Evolutionary conservation across 2,797 vertebrate genomes (phyloP), one percentile per base, ranked within the genome.

Genomic region (Sebastes minor): DNA sequence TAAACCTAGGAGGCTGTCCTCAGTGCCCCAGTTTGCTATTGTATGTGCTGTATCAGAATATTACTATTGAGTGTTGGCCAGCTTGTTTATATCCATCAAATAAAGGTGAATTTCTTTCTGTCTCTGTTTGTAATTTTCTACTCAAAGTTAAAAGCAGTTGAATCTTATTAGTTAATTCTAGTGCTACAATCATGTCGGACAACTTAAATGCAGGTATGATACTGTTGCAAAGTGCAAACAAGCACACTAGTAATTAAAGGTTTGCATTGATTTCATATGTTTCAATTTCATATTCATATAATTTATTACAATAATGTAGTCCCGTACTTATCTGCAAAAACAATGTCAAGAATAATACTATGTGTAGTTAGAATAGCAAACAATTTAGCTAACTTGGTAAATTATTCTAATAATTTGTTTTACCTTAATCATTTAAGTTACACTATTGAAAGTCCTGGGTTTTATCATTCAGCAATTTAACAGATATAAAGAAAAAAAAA

Each of bases 31-130:
- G 92, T 95, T 95, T 95, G 94, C 93, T 96, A 94, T 95, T 94
- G 94, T 96, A 93, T 93, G 95, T 96, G 94, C 90, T 97, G 96
- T 98, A 97, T 95, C 96, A 96, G 95, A 96, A 97, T 97, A 97
- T 97, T 95, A 97, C 95, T 95, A 94, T 90, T 97, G 97, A 96
- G 96, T 98, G 97, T 97, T 96, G 96, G 96, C 96, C 96, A 96
- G 97, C 97, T 98, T 96, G 96, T 99, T 99, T 99, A 97, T 99
- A 99, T 97, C 96, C 97, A 99, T 97, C 96, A 96, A 99, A 99
- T 99, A 99, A 99, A 98, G 95, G 96, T 97, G 95, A 95, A 96
- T 95, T 98, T 97, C 98, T 99, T 99, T 99, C 97, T 94, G 86
- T 87, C 78, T 88, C 72, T 73, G 83, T 83, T 82, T 69, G 81